Percentiles rank a stretch among this genome's conserved stretches.
phyloP scores from a whole-genome alignment of 2,888 invertebrate species.

The Trachelus tabidus region DNA sequence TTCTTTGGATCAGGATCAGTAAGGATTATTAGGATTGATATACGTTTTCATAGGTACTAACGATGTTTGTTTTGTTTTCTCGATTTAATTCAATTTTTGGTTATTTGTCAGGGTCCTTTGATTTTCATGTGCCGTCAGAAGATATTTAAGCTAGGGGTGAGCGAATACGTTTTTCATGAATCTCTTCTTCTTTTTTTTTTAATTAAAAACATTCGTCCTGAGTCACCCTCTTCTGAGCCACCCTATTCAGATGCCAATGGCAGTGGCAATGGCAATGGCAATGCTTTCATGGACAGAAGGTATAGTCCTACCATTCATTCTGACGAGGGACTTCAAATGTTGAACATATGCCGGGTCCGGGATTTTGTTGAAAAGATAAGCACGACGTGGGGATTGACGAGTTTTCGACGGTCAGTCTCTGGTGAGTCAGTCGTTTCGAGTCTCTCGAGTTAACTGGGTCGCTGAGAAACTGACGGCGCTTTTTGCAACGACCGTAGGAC shows the following conservation, averaged over 20 bases:
- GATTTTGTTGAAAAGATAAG: conserved; percentile 2
- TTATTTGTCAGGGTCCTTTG: neutral
- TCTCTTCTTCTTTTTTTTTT: neutral
- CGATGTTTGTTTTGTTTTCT: neutral
- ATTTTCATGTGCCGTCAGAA: neutral
- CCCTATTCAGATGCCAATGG: neutral
- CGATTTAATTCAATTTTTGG: neutral
- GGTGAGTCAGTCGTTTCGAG: conserved; percentile 58
- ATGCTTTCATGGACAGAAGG: neutral
- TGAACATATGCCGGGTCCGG: conserved; percentile 32
- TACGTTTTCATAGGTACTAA: neutral
- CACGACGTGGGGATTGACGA: neutral
- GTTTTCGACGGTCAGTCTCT: conserved; percentile 7
- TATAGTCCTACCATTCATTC: neutral
- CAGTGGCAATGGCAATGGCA: neutral
- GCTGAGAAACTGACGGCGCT: conserved; percentile 20
- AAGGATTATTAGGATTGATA: neutral
- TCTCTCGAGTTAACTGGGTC: conserved; percentile 56
- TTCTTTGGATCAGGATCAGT: neutral
- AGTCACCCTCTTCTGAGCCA: neutral
- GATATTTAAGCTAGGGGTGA: neutral
- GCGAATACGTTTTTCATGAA: neutral
- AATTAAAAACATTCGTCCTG: neutral
- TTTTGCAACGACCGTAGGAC: neutral
- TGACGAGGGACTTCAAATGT: conserved; percentile 21